Evolutionary conservation across 1,140 invertebrate genomes (phyloP), one percentile per base, ranked within the genome.

Genomic region (Eueides isabella): DNA sequence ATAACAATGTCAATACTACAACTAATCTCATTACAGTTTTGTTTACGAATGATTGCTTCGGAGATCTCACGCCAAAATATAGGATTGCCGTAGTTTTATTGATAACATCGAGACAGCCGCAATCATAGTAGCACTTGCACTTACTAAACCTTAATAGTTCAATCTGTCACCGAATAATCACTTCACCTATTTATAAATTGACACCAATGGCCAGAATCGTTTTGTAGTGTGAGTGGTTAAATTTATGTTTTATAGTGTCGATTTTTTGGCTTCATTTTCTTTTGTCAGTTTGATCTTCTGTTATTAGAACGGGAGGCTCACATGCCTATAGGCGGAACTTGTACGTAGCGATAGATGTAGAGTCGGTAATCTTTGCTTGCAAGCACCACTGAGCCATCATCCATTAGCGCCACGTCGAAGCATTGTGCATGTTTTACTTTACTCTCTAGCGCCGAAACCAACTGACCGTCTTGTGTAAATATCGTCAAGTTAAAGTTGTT

Each of bases 401-500:
- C 99, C 97, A 99, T 99, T 12, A 99, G 95, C 12, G 99, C 98
- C 29, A 99, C 98, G 90, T 99, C 99, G 92, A 99, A 99, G 94
- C 99, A 99, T 92, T 99, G 99, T 29, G 99, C 99, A 90, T 99
- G 99, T 92, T 99, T 99, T 61, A 99, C 99, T 93, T 99, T 99
- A 84, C 98, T 99, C 92, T 99, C 99, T 44, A 99, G 94, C 5
- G 99, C 99, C 14, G 98, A 99, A 9, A 99, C 97, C 77, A 99
- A 94, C 83, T 98, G 97, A 1, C 99, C 99, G 83, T 99, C 98
- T 93, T 99, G 97, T 11, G 98, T 98, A 94, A 98, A 98, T 85
- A 99, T 98, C 67, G 99, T 99, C 89, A 99, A 93, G 91, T 99
- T 99, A 94, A 99, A 99, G 93, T 99, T 99, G 94, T 99, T 99